Evolutionary conservation across 1,140 invertebrate genomes (phyloP), one percentile per base, ranked within the genome.

Genomic region (Macrobrachium rosenbergii): DNA sequence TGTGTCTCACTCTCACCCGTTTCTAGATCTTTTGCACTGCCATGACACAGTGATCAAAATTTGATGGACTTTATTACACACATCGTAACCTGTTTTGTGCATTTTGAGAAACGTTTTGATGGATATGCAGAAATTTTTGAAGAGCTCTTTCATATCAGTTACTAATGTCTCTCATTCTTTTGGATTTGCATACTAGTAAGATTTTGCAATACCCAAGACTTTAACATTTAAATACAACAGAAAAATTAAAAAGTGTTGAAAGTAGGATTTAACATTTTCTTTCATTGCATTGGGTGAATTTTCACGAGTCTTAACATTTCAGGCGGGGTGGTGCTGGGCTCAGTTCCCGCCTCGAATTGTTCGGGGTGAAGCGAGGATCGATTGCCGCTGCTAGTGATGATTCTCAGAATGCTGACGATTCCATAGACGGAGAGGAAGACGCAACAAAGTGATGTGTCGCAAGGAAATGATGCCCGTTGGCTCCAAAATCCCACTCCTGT

Each of bases 361-460:
- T 90, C 21, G 92, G 93, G 23, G 92, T 93, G 83, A 96, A 95
- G 92, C 93, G 95, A 43, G 94, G 94, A 62, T 95, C 95, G 16
- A 94, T 96, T 78, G 94, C 95, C 90, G 93, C 94, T 28, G 94
- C 95, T 64, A 94, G 92, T 75, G 91, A 91, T 75, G 91, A 91
- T 89, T 92, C 92, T 82, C 94, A 94, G 85, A 95, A 95, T 28
- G 95, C 95, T 12, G 91, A 91, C 67, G 91, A 91, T 75, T 90
- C 90, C 37, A 88, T 91, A 59, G 90, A 91, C 79, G 89, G 90
- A 12, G 91, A 91, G 60, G 91, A 91, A 80, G 90, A 90, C 43
- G 83, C 87, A 21, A 90, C 89, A 59, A 89, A 89, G 77, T 89
- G 82, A 89, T 63, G n/a, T 21, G 59, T 19, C 14, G 3, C 28